Evolutionary conservation across 2,888 invertebrate species (phyloP), one percentile per base, ranked within the genome.

Genomic region (Tenodera sinensis): DNA sequence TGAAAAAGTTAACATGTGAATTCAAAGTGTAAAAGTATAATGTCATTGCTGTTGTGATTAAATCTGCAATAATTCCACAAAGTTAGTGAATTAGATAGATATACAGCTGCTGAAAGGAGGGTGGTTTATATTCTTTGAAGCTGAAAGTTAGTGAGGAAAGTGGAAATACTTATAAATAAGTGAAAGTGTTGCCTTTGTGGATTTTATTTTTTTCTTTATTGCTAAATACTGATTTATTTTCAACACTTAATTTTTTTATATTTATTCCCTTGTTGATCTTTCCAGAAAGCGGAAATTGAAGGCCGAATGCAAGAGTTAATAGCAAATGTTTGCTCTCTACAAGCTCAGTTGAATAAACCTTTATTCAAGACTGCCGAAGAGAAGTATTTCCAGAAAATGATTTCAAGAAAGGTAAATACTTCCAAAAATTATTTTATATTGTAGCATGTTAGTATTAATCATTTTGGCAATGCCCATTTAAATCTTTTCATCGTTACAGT

Each of bases 321-420:
- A 90, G 92, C 92, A 83, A 91, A 90, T 83, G 92, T 93, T 4
- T 90, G 88, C 28, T 91, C 91, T 28, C 90, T 90, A n/a, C 84
- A 82, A 20, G 2, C 92, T 2, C 97, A 98, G 92, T 93, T 98
- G 84, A 94, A 94, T 34, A 94, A 95, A 90, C 95, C 96, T 0
- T 94, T 95, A 91, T 96, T 95, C 91, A 96, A 95, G 92, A 95
- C 96, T 91, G 96, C 97, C 2, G 95, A 96, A 82, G 94, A 94
- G 89, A 96, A 96, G 90, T 97, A 96, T 92, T 95, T 95, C 88
- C 94, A 95, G 89, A 96, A 96, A 91, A 94, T 95, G 91, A 96
- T 96, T 86, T 96, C 97, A 91, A 91, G 94, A 42, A 93, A 93
- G 89, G 94, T 96, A 0, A 94, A 87, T 89, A 27, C 25, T 71